phyloP scores from a whole-genome alignment of 1,140 invertebrate genomes.

The Protaetia brevitarsis region DNA sequence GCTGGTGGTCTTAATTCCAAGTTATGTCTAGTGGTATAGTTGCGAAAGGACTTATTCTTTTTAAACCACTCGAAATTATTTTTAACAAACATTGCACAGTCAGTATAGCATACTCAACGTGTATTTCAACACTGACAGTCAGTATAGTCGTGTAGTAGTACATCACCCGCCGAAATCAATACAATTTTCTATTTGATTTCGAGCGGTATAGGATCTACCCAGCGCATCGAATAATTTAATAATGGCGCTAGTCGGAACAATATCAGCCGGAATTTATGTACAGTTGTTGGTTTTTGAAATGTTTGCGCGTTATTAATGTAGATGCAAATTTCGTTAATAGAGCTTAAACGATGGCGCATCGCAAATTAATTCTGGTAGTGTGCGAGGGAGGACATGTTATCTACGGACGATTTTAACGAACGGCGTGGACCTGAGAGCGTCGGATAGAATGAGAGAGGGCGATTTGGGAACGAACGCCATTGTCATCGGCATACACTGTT shows the following conservation, averaged over 20 bases:
- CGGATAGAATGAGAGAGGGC: background rate
- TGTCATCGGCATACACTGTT: slow-evolving; percentile 1
- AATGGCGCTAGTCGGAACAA: background rate
- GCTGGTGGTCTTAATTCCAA: too few relatives aligned
- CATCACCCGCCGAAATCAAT: background rate
- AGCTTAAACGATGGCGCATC: slow-evolving; percentile 7
- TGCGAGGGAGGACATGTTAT: background rate
- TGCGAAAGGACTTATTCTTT: too few relatives aligned
- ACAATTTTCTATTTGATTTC: background rate
- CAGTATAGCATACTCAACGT: too few relatives aligned
- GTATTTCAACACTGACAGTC: too few relatives aligned
- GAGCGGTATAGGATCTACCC: background rate
- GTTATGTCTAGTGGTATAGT: too few relatives aligned
- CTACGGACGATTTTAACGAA: background rate
- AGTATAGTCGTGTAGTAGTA: background rate
- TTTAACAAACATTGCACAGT: too few relatives aligned
- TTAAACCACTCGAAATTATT: too few relatives aligned
- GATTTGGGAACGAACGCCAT: background rate
- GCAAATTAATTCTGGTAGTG: slow-evolving; percentile 8
- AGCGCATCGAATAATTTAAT: slow-evolving; percentile 1
- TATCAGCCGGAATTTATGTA: background rate
- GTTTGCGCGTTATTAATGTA: slow-evolving; percentile 13
- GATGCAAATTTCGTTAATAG: slow-evolving; percentile 11
- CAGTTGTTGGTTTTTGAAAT: slow-evolving; percentile 7
- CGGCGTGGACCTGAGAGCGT: background rate